Conservation (phyloP, 1,140 invertebrate species). For the Odontomachus brunneus region DNA sequence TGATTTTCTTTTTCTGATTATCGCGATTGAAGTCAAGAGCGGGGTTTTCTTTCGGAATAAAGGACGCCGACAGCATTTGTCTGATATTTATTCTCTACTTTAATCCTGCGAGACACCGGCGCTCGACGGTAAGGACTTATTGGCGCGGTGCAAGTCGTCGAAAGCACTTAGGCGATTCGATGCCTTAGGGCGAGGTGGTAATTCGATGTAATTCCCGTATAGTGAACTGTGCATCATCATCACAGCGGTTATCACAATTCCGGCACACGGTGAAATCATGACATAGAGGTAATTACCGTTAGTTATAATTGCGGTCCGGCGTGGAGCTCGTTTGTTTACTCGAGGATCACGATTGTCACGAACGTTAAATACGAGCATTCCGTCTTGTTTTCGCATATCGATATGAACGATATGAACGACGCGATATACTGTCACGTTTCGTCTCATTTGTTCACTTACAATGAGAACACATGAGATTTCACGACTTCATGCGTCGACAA, state of each 20-base stretch:
- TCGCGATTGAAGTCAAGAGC: background rate
- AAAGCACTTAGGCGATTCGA: slow-evolving; percentile 24
- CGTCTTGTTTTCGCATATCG: background rate
- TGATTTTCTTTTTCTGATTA: too few species aligned
- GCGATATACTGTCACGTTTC: too few species aligned
- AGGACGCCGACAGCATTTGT: background rate
- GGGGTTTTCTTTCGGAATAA: background rate
- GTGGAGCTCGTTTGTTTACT: background rate
- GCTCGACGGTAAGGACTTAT: slow-evolving; percentile 36
- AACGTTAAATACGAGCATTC: background rate
- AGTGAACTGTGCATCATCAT: background rate
- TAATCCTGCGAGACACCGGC: slow-evolving; percentile 2
- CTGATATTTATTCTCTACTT: slow-evolving; percentile 3
- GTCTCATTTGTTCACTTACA: background rate
- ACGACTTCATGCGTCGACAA: background rate
- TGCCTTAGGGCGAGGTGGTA: background rate
- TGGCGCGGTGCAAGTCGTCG: slow-evolving; percentile 15
- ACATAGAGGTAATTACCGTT: slow-evolving; percentile 30
- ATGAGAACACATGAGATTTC: background rate
- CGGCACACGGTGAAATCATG: background rate
- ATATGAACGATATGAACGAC: background rate
- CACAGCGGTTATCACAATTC: background rate
- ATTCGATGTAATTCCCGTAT: slow-evolving; percentile 36
- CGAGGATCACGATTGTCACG: background rate
- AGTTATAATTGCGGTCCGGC: slow-evolving; percentile 41